Percentiles rank a stretch among this genome's conserved stretches.
Conservation (phyloP, 1,140 invertebrate species). For the Venustaconcha ellipsiformis region DNA sequence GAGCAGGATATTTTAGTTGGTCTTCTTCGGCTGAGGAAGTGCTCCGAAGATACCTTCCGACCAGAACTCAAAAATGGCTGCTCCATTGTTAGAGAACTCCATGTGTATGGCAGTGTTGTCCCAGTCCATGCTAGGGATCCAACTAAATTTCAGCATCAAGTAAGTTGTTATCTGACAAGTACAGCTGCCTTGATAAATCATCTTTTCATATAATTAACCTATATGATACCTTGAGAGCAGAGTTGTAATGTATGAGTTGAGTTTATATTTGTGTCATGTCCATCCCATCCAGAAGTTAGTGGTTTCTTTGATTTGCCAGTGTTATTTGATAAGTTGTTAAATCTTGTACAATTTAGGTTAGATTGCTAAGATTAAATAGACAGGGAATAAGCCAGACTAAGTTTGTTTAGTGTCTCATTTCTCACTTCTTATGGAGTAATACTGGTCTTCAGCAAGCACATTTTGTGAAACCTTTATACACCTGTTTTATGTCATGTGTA, state of each 20-base stretch:
- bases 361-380: too few species aligned
- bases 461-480: too few species aligned
- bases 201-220: not conserved
- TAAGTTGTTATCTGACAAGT: slow-evolving; percentile 35
- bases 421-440: too few species aligned
- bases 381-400: too few species aligned
- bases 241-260: not conserved
- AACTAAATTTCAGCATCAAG: slow-evolving; percentile 97
- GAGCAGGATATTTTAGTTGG: slow-evolving; percentile 96
- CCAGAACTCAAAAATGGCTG: slow-evolving; percentile 83
- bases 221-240: not conserved
- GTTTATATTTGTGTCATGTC: not conserved
- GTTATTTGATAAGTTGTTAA: too few species aligned
- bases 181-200: not conserved
- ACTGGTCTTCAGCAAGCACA: too few species aligned
- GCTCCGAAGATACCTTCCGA: slow-evolving; percentile 86
- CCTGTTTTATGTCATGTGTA: too few species aligned
- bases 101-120: slow-evolving; percentile 97
- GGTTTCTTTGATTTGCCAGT: too few species aligned
- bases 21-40: slow-evolving; percentile 92
- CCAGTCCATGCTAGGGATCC: slow-evolving; percentile 94
- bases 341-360: too few species aligned
- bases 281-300: too few species aligned
- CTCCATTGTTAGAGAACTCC: slow-evolving; percentile 96
- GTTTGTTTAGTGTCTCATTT: too few species aligned